Conservation (phyloP, 2,797 vertebrate species). For the Syndactyla subalaris region DNA sequence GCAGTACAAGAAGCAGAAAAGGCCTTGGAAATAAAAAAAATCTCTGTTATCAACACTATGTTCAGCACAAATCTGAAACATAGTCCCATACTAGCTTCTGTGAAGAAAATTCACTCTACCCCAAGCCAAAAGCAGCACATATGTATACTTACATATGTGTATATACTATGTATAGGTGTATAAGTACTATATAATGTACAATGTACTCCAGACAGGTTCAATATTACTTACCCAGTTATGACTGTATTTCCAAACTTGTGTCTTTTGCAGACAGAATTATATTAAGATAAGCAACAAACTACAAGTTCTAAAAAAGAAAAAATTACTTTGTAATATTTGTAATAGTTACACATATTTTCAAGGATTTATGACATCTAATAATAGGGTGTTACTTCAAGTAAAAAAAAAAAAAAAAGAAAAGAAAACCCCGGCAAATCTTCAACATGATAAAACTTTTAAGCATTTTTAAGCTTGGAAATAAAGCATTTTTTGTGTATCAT, state of each 20-base stretch:
- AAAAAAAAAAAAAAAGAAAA: background rate
- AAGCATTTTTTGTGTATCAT: background rate
- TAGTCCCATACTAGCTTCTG: rapidly evolving
- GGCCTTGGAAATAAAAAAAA: background rate
- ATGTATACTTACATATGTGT: background rate
- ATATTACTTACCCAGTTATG: background rate
- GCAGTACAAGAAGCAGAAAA: background rate
- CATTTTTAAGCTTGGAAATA: background rate
- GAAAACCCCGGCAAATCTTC: background rate
- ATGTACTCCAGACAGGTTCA: background rate
- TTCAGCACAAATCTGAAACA: background rate
- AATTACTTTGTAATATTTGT: background rate
- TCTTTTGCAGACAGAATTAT: background rate
- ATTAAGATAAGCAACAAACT: background rate
- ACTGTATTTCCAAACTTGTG: background rate
- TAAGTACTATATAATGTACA: background rate
- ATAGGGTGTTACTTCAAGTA: background rate
- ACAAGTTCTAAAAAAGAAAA: background rate
- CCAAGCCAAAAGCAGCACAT: rapidly evolving
- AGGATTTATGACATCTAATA: background rate
- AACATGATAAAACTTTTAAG: background rate
- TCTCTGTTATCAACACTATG: background rate
- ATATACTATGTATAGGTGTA: rapidly evolving
- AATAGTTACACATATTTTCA: background rate
- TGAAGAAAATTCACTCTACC: background rate